phyloP scores from a whole-genome alignment of 2,888 invertebrate genomes.

The Drosophila demipolita region DNA sequence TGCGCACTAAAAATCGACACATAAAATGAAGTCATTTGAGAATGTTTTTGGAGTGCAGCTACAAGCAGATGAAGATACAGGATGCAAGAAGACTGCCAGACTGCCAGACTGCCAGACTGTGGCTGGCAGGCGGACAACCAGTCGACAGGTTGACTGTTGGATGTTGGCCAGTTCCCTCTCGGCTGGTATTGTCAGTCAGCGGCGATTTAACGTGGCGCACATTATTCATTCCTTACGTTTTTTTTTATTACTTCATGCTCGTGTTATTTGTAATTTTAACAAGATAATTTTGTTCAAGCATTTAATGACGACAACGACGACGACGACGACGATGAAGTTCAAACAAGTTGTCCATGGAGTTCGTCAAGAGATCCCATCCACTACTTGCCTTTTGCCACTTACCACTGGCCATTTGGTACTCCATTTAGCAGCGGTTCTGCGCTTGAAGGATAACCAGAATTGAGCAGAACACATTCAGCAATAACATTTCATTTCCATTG shows the following conservation, averaged over 20 bases:
- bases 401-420: conserved; percentile 47
- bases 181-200: conserved; percentile 64
- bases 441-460: conserved; percentile 63
- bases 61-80: conserved; percentile 43
- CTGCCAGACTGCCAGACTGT: conserved; percentile 20
- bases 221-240: conserved; percentile 76
- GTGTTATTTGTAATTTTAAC: conserved; percentile 85
- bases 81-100: conserved; percentile 20
- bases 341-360: conserved; percentile 32
- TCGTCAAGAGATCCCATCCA: conserved; percentile 24
- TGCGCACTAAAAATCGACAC: conserved; percentile 73
- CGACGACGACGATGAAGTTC: conserved; percentile 17
- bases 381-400: conserved; percentile 30
- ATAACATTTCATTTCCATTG: conserved; percentile 72
- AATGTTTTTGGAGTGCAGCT: conserved; percentile 64
- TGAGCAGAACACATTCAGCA: conserved; percentile 24
- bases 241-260: conserved; percentile 81
- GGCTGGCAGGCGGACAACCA: conserved; percentile 46
- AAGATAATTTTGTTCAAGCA: conserved; percentile 84
- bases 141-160: conserved; percentile 49
- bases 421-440: conserved; percentile 56
- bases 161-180: conserved; percentile 36
- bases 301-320: conserved; percentile 77
- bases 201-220: conserved; percentile 78
- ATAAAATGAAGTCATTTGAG: conserved; percentile 77